Evolutionary conservation across 2,113 vertebrate species (phyloP).

Genomic region (Corydoras sp.): DNA sequence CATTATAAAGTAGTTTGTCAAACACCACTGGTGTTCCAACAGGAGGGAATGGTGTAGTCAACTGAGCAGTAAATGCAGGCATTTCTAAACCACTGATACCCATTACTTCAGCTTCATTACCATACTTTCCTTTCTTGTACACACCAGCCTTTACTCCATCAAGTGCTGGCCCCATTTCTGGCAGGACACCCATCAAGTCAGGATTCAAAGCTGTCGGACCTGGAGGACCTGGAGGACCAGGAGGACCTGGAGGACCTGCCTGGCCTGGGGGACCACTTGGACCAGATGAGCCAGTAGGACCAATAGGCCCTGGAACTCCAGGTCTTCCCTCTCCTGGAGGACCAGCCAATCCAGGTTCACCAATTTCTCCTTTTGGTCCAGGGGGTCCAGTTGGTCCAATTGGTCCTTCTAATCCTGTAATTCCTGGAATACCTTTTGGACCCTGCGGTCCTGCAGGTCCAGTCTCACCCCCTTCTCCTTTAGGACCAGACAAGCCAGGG

Average conservation of each 20-base stretch:
- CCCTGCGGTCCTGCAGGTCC: constrained; percentile 84
- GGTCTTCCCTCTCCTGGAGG: constrained; percentile 73
- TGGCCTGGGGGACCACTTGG: constrained; percentile 69
- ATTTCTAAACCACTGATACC: constrained; percentile 70
- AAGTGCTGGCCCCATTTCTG: constrained; percentile 80
- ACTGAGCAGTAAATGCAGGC: constrained; percentile 87
- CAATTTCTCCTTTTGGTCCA: constrained; percentile 81
- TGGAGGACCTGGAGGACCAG: constrained; percentile 82
- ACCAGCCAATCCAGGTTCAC: constrained; percentile 66
- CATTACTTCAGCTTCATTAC: constrained; percentile 59
- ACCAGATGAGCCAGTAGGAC: constrained; percentile 80
- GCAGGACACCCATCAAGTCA: constrained; percentile 80
- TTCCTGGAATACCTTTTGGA: constrained; percentile 85
- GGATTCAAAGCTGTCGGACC: constrained; percentile 69
- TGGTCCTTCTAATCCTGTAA: constrained; percentile 77
- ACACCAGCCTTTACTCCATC: constrained; percentile 72
- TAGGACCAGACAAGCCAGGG: constrained; percentile 75
- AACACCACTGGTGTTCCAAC: constrained; percentile 88
- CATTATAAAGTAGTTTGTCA: constrained; percentile 90
- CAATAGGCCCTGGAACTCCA: constrained; percentile 74
- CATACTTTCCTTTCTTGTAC: constrained; percentile 81
- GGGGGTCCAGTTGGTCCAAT: constrained; percentile 78
- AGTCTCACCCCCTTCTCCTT: constrained; percentile 74
- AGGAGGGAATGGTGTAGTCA: constrained; percentile 85
- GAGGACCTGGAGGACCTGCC: constrained; percentile 77